Evolutionary conservation across 2,113 vertebrate genomes (phyloP).

Genomic region (Arenaria interpres): DNA sequence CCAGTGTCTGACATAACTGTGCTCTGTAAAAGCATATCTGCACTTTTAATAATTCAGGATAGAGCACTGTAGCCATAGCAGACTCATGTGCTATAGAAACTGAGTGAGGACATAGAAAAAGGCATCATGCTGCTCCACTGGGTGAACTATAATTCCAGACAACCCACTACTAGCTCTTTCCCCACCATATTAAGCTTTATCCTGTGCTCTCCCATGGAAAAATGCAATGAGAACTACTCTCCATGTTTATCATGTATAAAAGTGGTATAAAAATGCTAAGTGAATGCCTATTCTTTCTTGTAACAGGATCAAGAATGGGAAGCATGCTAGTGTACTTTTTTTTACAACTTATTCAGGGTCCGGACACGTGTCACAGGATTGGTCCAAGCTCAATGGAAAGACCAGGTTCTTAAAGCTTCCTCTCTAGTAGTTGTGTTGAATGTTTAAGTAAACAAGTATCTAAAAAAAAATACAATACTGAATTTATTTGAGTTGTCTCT

Average conservation of each 20-base stretch:
- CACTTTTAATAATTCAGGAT: not conserved
- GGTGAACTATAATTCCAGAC: not conserved
- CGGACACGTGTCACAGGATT: not conserved
- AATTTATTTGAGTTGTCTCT: not conserved
- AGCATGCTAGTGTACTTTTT: not conserved
- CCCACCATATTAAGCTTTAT: not conserved
- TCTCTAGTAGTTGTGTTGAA: not conserved
- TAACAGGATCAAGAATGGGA: not conserved
- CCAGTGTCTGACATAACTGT: not conserved
- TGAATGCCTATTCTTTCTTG: not conserved
- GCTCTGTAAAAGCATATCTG: not conserved
- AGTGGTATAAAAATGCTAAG: not conserved
- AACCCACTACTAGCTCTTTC: not conserved
- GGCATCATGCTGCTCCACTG: not conserved
- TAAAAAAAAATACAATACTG: not conserved
- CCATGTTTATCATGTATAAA: not conserved
- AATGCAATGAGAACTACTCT: not conserved
- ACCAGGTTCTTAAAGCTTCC: not conserved
- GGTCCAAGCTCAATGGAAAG: not conserved
- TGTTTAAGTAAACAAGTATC: not conserved
- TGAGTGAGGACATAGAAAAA: not conserved
- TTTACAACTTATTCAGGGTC: not conserved
- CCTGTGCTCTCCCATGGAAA: not conserved
- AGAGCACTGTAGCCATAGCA: not conserved
- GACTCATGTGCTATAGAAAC: not conserved